Base-by-base conservation (phyloP, 2,113 vertebrate genomes). In the Meles meles region DNA sequence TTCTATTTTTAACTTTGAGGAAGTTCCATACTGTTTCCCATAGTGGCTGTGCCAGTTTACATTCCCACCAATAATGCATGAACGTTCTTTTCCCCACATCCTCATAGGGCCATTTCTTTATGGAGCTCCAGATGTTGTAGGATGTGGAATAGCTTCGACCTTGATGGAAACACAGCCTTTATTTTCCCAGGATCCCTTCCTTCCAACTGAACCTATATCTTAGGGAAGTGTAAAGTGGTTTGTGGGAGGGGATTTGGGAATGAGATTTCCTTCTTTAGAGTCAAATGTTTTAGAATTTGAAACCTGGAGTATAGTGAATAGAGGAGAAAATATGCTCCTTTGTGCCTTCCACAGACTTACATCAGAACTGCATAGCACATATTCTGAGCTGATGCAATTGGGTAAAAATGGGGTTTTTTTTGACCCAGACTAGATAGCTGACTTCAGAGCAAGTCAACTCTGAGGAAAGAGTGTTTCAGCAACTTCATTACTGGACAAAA, bases 301-400 rank as follows among this genome's bases (percentile, higher is more conserved):
- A 5, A 15, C 42, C 63, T 80, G 20, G 31, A 69, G 3, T 18
- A 63, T 23, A 11, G 17, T 65, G 27, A 39, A 31, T 76, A 74
- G 15, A 72, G 20, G 44, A 21, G 67, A 44, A 83, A 69, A 88
- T 63, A 42, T 9, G 29, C 2, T 69, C 81, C 3, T 94, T 91
- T 85, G 59, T 93, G 49, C 31, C 25, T 96, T 84, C 80, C 31
- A 74, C 72, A 87, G 74, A 37, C 6, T 83, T 59, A 93, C 49
- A 96, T 97, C 84, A 97, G 95, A 94, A 87, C 95, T 98, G 96
- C 90, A 98, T 97, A 97, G 82, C 49, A 0, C 90, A 96, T 96
- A 98, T 98, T 98, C 97, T 97, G 94, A 87, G 10, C 76, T 97
- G 92, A 93, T 97, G 49, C 94, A 91, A 93, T 76, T 94, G 85